Conservation (phyloP, 2,113 vertebrate species). For the Gopherus evgoodei region DNA sequence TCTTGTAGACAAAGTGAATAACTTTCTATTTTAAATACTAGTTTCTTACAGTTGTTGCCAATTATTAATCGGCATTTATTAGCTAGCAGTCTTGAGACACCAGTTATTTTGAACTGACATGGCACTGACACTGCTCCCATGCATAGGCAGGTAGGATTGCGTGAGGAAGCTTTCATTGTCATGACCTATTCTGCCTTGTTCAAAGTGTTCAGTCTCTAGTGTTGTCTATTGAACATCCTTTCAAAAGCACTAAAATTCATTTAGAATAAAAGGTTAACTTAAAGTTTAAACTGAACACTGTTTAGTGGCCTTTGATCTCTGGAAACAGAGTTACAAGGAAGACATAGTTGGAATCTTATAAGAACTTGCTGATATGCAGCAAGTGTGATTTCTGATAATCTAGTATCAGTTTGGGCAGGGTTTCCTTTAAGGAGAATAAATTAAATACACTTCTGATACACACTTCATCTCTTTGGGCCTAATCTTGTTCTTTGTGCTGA, state of each 20-base stretch:
- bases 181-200: not conserved
- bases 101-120: not conserved
- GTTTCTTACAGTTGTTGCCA: not conserved
- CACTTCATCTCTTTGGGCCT: not conserved
- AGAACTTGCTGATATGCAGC: not conserved
- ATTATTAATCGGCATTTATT: not conserved
- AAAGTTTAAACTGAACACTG: not conserved
- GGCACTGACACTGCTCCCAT: no score
- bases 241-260: not conserved
- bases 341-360: not conserved
- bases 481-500: not conserved
- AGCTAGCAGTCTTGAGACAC: not conserved
- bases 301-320: not conserved
- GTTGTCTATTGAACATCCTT: not conserved
- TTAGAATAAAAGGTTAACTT: not conserved
- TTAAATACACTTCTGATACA: not conserved
- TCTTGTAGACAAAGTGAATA: not conserved
- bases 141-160: not conserved
- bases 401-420: not conserved
- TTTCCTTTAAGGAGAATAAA: not conserved
- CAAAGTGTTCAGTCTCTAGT: not conserved
- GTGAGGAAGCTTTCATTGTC: not conserved
- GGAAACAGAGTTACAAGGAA: not conserved
- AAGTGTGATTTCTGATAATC: not conserved
- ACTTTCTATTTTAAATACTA: not conserved